Base-by-base conservation (phyloP, 2,797 vertebrate genomes). In the Mycteria americana region DNA sequence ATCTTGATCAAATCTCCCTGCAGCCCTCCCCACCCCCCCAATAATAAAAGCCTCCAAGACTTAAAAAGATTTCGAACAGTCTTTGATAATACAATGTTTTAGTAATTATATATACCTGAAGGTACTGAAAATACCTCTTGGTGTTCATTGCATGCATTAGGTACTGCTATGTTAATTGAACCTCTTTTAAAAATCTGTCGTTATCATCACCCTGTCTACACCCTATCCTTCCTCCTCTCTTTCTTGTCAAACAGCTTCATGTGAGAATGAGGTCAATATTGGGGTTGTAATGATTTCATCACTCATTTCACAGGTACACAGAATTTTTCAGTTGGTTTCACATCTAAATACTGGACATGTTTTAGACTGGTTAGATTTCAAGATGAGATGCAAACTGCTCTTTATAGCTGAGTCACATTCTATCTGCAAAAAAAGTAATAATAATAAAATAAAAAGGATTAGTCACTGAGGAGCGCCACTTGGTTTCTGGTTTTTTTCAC, bases 251-350 rank as follows among this genome's bases (percentile, higher is more conserved):
- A 92, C 45, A 85, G 23, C 37, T 74, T 80, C n/a, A 94, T 88
- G 89, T 93, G 76, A 88, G 60, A 95, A 95, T 92, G 64, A 95
- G 93, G 85, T 93, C 60, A 80, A 1, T 85, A 74, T 57, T 90
- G 59, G 69, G 60, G 41, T 86, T 72, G 56, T 80, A 92, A 80
- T 75, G 45, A 85, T 92, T 95, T 92, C 88, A 90, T 95, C 88
- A 90, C 76, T 93, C 64, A 37, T 94, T 94, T 97, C 93, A 80
- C 92, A 95, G 88, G 82, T 94, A 85, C 65, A 78, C 1, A 7
- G n/a, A 88, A 64, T 83, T 94, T 95, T 91, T 83, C 53, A 35
- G 13, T 79, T 83, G 88, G 18, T 77, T 88, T 95, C 53, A 56
- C 37, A 50, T 84, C 60, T 89, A 86, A 89, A 67, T 72, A 70